Base-by-base conservation (phyloP, 2,113 vertebrate genomes). In the Spheniscus mendiculus region DNA sequence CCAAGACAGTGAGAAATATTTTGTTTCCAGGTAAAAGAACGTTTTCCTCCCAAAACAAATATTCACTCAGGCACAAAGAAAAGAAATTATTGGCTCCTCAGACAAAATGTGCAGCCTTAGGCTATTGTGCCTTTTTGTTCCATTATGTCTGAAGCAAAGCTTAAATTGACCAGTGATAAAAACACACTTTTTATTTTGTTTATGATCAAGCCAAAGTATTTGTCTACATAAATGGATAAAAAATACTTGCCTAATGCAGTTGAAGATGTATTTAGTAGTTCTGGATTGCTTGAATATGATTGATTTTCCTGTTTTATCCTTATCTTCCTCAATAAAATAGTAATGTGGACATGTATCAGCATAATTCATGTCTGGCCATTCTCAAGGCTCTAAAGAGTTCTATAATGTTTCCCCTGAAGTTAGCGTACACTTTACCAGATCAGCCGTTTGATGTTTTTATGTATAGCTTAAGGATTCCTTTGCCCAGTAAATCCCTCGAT, bases 301-400 rank as follows among this genome's bases (percentile, higher is more conserved):
- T 94, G 61, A 96, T 95, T 94, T 94, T 83, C 66, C 87, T 88
- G 18, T 79, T 95, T 93, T 73, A 65, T 62, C 42, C 49, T 96
- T 94, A 95, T 95, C 96, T 93, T 93, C 36, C 56, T 92, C 70
- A 83, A 73, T 89, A 97, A 94, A 93, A 89, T 50, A 80, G 49
- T 72, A 88, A 90, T 86, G 42, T 44, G 27, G 36, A 90, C 62
- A 65, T 76, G 56, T 69, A 93, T 83, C 74, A 79, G 81, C 73
- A 93, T 77, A 96, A 97, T 91, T 94, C 82, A 80, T 62, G 58
- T 56, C 79, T 89, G 53, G 71, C 49, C 67, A 81, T 92, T 96
- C 79, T 90, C 70, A 83, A 76, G 49, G 21, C 87, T 91, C 62
- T 79, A 42, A 91, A 87, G 69, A 63, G 44, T 72, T 79, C 89